These are phyloP conservation scores for Thecocarcelia acutangulata DNA, from an alignment of 2,888 invertebrate species.

Conservation along the genomic window DNA sequence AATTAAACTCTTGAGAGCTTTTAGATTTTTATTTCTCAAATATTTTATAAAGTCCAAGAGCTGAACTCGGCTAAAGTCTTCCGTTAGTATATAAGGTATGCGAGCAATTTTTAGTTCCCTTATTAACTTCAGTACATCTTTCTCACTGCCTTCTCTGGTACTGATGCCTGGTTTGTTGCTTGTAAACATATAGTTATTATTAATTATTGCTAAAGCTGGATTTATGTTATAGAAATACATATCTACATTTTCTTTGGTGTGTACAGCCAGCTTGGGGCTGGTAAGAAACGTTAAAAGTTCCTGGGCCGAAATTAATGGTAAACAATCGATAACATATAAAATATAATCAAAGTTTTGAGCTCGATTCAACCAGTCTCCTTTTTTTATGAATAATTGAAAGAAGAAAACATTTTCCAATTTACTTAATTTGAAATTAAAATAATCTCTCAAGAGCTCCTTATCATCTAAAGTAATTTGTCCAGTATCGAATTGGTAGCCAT, in stretches of 20 bases:
- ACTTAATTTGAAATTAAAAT: conserved; percentile 20
- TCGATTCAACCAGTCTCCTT: neutral
- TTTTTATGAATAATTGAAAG: conserved; percentile 4
- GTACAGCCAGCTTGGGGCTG: neutral
- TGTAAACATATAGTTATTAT: conserved; percentile 39
- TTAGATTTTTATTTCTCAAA: conserved; percentile 12
- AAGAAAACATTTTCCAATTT: conserved; percentile 16
- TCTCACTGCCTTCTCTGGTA: conserved; percentile 33
- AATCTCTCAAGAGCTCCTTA: conserved; percentile 18
- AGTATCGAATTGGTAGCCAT: neutral
- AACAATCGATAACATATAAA: conserved; percentile 17
- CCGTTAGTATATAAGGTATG: conserved; percentile 31
- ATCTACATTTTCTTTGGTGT: neutral
- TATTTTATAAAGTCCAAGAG: neutral
- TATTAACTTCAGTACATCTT: conserved; percentile 29
- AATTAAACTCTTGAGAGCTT: conserved; percentile 15
- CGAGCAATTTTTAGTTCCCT: conserved; percentile 26
- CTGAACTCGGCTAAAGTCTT: conserved; percentile 27
- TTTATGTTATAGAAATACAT: conserved; percentile 52
- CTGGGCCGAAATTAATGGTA: conserved; percentile 19
- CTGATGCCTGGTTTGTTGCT: neutral
- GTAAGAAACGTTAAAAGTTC: neutral
- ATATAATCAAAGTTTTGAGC: conserved; percentile 14
- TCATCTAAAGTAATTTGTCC: neutral
- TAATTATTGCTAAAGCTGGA: conserved; percentile 48